These are phyloP conservation scores for Drosophila pseudoananassae DNA, from an alignment of 1,140 invertebrate genomes.

Conservation along the genomic window DNA sequence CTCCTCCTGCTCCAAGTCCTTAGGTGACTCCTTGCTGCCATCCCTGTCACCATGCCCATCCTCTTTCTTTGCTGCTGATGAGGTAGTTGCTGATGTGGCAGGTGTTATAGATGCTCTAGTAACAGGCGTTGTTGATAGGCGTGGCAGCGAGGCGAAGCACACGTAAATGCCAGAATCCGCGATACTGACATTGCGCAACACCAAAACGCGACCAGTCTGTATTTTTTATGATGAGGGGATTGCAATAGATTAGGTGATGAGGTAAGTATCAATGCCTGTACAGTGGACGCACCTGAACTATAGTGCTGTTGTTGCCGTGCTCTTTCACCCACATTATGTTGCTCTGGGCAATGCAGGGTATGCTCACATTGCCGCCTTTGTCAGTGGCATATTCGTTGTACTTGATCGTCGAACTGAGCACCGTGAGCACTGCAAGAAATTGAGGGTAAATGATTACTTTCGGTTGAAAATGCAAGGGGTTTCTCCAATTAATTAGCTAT, in stretches of 20 bases:
- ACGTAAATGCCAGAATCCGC: constrained; percentile 75
- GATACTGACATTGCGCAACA: constrained; percentile 75
- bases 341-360: constrained; percentile 77
- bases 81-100: constrained; percentile 51
- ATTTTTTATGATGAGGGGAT: neutral
- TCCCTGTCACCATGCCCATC: neutral
- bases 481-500: no score
- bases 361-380: constrained; percentile 81
- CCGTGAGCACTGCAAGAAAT: constrained; percentile 75
- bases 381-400: constrained; percentile 83
- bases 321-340: constrained; percentile 83
- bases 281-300: constrained; percentile 67
- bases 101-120: constrained; percentile 34
- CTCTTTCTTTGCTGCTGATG: constrained; percentile 22
- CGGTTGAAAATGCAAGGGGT: neutral
- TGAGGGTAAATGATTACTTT: neutral
- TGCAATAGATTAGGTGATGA: no score
- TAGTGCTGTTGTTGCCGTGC: constrained; percentile 72
- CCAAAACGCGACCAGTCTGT: constrained; percentile 73
- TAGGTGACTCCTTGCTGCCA: neutral
- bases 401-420: constrained; percentile 81
- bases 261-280: no score
- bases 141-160: constrained; percentile 71
- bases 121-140: constrained; percentile 16
- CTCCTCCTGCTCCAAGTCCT: constrained; percentile 38